A percentile compares a stretch with the other conserved stretches of the same genome.
phyloP scores from a whole-genome alignment of 2,113 vertebrate species.

The Forbesichthys papilliferus region DNA sequence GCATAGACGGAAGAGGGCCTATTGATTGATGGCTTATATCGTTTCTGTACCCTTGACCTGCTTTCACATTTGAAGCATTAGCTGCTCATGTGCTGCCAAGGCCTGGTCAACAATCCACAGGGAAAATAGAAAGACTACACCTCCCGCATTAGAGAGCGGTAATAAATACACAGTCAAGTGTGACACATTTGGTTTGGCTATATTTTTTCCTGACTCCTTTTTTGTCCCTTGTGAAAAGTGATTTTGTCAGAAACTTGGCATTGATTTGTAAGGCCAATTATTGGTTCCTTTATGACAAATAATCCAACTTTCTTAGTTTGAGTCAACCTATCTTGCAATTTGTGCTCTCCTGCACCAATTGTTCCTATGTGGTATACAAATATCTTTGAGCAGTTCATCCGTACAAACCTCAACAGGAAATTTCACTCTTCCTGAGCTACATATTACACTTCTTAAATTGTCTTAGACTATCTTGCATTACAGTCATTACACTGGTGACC shows the following conservation, averaged over 20 bases:
- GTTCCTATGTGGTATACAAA: neutral
- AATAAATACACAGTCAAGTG: slow-evolving; percentile 7
- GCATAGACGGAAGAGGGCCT: neutral
- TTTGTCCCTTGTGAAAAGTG: too few species aligned
- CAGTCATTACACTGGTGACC: neutral
- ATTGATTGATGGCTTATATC: slow-evolving; percentile 24
- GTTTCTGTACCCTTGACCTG: slow-evolving; percentile 38
- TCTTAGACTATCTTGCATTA: neutral
- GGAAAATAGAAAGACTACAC: slow-evolving; percentile 6
- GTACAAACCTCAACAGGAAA: slow-evolving; percentile 16
- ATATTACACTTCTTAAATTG: neutral
- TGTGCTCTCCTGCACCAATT: neutral
- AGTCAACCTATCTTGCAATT: neutral
- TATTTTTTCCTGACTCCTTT: too few species aligned
- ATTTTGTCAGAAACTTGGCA: too few species aligned
- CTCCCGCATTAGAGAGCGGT: neutral
- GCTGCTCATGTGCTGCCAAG: slow-evolving; percentile 26
- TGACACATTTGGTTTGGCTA: neutral
- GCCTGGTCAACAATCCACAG: slow-evolving; percentile 7
- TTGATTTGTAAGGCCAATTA: too few species aligned
- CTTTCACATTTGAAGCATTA: slow-evolving; percentile 28
- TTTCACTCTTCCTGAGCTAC: neutral
- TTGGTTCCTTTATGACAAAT: too few species aligned
- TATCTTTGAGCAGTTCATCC: neutral
- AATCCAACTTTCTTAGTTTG: too few species aligned